Conservation (phyloP, 2,888 invertebrate species). For the Aromia moschata region DNA sequence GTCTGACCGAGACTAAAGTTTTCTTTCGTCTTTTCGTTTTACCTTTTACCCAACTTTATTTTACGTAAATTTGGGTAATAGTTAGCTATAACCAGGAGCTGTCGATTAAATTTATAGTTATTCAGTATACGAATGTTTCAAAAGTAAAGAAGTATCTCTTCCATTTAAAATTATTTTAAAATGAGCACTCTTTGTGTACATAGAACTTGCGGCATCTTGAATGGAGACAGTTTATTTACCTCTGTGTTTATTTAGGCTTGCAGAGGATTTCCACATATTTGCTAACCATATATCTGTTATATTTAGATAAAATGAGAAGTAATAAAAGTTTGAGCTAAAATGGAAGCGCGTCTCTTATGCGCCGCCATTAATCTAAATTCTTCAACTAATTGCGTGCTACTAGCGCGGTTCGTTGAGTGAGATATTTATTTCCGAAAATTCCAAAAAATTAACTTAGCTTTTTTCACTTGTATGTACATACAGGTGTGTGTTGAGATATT, state of each 20-base stretch:
- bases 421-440: neutral
- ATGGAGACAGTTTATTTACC: conserved; percentile 26
- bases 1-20: too few species aligned
- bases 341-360: conserved; percentile 5
- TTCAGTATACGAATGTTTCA: too few species aligned
- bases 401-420: conserved; percentile 1
- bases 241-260: conserved; percentile 15
- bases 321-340: conserved; percentile 8
- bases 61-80: too few species aligned
- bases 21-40: too few species aligned
- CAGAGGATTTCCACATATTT: conserved; percentile 21
- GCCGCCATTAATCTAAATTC: conserved; percentile 26
- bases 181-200: too few species aligned
- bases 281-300: conserved; percentile 20
- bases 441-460: neutral
- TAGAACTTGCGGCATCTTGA: conserved; percentile 4
- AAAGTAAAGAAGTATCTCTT: too few species aligned
- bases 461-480: neutral
- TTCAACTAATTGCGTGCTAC: conserved; percentile 14
- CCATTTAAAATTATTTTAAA: too few species aligned
- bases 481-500: too few species aligned
- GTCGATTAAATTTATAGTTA: too few species aligned
- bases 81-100: too few species aligned
- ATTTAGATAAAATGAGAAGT: conserved; percentile 23
- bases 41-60: too few species aligned